Evolutionary conservation across 2,888 invertebrate genomes (phyloP).

Genomic region (Aspidiotus destructor): DNA sequence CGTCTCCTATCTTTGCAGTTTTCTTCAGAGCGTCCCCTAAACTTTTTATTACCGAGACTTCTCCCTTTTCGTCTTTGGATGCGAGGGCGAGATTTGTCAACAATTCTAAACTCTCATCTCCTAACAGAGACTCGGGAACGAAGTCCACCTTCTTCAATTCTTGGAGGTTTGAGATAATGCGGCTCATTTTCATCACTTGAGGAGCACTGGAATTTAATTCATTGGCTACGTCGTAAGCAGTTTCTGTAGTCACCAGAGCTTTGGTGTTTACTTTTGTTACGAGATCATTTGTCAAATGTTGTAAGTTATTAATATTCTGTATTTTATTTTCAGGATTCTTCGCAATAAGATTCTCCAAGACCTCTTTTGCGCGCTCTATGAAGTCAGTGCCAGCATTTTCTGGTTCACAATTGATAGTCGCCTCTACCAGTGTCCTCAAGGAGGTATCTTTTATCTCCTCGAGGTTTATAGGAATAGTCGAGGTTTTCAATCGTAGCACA

Average conservation of each 20-base stretch:
- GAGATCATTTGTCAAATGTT: background rate
- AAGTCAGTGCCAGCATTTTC: background rate
- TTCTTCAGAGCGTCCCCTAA: constrained; percentile 13
- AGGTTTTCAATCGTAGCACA: background rate
- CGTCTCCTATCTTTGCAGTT: background rate
- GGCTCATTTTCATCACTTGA: constrained; percentile 44
- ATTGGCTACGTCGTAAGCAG: constrained; percentile 39
- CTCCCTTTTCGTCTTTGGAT: background rate
- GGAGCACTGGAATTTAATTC: constrained; percentile 42
- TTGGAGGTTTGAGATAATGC: constrained; percentile 41
- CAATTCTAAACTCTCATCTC: constrained; percentile 5
- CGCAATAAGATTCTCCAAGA: background rate
- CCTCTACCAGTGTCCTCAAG: background rate
- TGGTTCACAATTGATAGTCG: background rate
- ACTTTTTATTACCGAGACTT: background rate
- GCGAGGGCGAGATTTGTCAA: constrained; percentile 11
- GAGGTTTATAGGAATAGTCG: background rate
- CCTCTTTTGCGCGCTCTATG: background rate
- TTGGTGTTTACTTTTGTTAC: constrained; percentile 35
- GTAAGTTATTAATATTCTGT: constrained; percentile 11
- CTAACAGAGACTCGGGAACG: background rate
- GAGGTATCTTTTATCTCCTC: background rate
- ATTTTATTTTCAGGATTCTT: background rate
- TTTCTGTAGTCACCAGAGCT: constrained; percentile 42
- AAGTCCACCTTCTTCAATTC: constrained; percentile 9